A percentile compares a stretch with the other conserved stretches of the same genome.
phyloP scores from a whole-genome alignment of 2,113 vertebrate species.

The Camelus bactrianus region DNA sequence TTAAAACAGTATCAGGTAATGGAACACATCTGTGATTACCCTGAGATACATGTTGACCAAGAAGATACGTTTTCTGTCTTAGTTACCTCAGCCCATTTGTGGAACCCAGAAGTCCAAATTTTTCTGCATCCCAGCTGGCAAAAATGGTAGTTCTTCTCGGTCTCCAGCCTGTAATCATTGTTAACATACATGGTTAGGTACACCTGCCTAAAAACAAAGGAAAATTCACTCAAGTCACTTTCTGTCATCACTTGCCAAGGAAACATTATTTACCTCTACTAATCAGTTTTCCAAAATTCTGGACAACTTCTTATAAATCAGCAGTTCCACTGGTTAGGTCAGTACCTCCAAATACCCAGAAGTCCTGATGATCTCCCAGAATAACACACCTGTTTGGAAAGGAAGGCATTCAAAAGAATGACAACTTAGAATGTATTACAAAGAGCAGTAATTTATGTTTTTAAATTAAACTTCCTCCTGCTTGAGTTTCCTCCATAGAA shows the following conservation, averaged over 20 bases:
- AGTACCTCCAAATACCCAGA: conserved; percentile 98
- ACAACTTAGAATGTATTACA: conserved; percentile 13
- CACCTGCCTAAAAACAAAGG: background rate
- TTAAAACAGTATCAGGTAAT: background rate
- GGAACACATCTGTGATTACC: background rate
- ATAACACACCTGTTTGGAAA: conserved; percentile 95
- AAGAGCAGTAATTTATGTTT: background rate
- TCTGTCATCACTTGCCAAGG: background rate
- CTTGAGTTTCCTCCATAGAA: background rate
- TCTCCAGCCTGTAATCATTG: conserved; percentile 92
- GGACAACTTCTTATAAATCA: conserved; percentile 92
- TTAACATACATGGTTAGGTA: conserved; percentile 33
- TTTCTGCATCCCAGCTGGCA: conserved; percentile 99
- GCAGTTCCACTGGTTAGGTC: conserved; percentile 95
- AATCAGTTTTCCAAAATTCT: conserved; percentile 92
- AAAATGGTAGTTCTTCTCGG: conserved; percentile 95
- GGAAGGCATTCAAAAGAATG: conserved; percentile 19
- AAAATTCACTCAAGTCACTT: background rate
- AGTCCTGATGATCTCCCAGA: conserved; percentile 96
- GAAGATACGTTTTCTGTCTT: background rate
- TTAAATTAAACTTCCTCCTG: background rate
- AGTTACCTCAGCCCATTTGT: conserved; percentile 98
- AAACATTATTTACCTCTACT: conserved; percentile 86
- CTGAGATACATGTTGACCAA: background rate
- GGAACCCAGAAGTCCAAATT: conserved; percentile 97